phyloP scores from a whole-genome alignment of 1,140 invertebrate species.

The Pissodes strobi region DNA sequence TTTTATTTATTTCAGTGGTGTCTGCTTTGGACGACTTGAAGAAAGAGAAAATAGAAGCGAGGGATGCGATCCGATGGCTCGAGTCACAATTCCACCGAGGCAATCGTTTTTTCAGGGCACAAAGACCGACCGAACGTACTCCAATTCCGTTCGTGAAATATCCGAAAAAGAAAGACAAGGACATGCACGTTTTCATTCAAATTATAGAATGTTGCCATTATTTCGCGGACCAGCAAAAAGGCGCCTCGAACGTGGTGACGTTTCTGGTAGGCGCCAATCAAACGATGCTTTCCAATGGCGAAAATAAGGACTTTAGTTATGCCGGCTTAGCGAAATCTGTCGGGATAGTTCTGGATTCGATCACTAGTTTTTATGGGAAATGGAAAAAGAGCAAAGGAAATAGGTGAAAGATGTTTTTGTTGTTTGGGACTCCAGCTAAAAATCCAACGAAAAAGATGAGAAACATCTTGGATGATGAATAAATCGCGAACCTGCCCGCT shows the following conservation, averaged over 20 bases:
- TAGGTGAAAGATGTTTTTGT: constrained; percentile 60
- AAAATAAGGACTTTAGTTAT: constrained; percentile 53
- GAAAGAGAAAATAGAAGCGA: constrained; percentile 72
- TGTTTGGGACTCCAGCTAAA: background rate
- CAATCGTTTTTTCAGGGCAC: constrained; percentile 79
- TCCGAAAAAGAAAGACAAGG: constrained; percentile 71
- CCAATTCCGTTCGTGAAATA: constrained; percentile 76
- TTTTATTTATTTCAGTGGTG: constrained; percentile 71
- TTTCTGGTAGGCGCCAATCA: constrained; percentile 61
- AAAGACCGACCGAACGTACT: constrained; percentile 76
- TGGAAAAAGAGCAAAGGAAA: constrained; percentile 71
- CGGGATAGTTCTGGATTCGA: constrained; percentile 68
- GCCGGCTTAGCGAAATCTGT: constrained; percentile 63
- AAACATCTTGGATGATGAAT: too few species aligned
- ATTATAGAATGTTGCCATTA: constrained; percentile 74
- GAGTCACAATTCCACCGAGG: constrained; percentile 84
- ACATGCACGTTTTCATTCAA: constrained; percentile 69
- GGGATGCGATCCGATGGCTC: constrained; percentile 90
- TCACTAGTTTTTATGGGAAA: constrained; percentile 68
- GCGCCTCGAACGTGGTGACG: constrained; percentile 62
- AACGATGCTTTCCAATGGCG: constrained; percentile 43
- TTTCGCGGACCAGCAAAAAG: constrained; percentile 65
- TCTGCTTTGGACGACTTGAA: constrained; percentile 85
- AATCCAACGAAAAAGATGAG: too few species aligned
- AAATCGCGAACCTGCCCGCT: too few species aligned